Conservation (phyloP, 2,888 invertebrate genomes). For the Cataglyphis livida region DNA sequence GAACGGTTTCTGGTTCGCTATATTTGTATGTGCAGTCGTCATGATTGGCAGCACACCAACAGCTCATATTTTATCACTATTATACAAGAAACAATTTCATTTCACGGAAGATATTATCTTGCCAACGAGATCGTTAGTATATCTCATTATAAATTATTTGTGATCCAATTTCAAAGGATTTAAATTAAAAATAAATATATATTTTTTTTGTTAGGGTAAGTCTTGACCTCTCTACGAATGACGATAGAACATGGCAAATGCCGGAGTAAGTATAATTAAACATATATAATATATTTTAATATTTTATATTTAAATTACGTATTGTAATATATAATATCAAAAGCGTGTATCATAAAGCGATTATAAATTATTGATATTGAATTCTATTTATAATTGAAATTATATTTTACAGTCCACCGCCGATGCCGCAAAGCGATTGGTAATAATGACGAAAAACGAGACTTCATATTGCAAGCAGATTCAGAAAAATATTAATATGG, state of each 20-base stretch:
- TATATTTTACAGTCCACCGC: conserved; percentile 78
- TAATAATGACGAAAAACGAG: conserved; percentile 58
- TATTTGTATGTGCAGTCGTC: conserved; percentile 87
- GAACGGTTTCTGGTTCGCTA: conserved; percentile 91
- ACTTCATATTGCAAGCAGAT: background rate
- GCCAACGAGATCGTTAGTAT: conserved; percentile 79
- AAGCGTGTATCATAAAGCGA: background rate
- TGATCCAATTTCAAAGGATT: background rate
- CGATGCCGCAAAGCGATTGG: conserved; percentile 80
- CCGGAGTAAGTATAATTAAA: conserved; percentile 78
- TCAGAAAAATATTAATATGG: background rate
- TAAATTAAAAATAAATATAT: conserved; percentile 4
- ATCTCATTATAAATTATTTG: conserved; percentile 17
- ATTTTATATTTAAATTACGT: background rate
- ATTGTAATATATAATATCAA: conserved; percentile 17
- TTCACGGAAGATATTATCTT: conserved; percentile 71
- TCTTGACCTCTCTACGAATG: conserved; percentile 75
- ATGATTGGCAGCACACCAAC: conserved; percentile 89
- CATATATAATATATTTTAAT: background rate
- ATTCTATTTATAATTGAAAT: conserved; percentile 18
- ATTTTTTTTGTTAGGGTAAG: conserved; percentile 74
- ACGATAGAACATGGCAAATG: conserved; percentile 81
- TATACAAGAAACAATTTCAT: conserved; percentile 83
- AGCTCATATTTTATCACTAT: conserved; percentile 87
- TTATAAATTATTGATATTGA: background rate